phyloP scores from a whole-genome alignment of 2,113 vertebrate genomes.

The Empidonax traillii region DNA sequence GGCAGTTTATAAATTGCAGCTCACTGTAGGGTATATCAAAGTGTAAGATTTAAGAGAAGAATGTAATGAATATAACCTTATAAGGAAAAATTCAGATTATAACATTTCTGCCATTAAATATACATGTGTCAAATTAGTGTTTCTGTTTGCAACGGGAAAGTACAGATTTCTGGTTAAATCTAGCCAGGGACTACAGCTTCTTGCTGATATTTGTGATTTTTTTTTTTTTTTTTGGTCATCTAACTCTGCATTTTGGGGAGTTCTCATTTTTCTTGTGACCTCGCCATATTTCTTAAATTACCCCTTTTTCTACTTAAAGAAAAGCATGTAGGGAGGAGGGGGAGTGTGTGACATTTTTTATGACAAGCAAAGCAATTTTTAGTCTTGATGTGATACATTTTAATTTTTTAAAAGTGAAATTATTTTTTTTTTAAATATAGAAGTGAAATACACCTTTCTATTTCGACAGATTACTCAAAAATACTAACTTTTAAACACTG shows the following conservation, averaged over 20 bases:
- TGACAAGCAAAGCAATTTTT: neutral
- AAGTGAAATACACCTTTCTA: neutral
- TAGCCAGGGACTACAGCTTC: neutral
- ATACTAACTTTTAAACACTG: neutral
- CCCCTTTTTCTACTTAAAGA: neutral
- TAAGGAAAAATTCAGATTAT: neutral
- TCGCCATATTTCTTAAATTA: neutral
- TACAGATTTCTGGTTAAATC: neutral
- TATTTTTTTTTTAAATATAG: neutral
- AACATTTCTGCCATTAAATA: neutral
- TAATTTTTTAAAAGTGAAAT: neutral
- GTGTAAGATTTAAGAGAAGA: neutral
- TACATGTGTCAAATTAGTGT: neutral
- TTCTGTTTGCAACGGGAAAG: neutral
- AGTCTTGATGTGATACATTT: neutral
- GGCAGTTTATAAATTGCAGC: neutral
- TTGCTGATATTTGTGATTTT: neutral
- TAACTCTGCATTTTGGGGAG: neutral
- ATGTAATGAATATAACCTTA: neutral
- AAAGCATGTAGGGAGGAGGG: neutral
- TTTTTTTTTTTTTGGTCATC: neutral
- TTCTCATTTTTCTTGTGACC: neutral
- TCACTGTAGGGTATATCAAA: neutral
- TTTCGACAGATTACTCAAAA: neutral
- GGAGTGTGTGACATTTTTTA: neutral